phyloP scores from a whole-genome alignment of 2,888 invertebrate genomes.

The Cryptocheilus praepositus region DNA sequence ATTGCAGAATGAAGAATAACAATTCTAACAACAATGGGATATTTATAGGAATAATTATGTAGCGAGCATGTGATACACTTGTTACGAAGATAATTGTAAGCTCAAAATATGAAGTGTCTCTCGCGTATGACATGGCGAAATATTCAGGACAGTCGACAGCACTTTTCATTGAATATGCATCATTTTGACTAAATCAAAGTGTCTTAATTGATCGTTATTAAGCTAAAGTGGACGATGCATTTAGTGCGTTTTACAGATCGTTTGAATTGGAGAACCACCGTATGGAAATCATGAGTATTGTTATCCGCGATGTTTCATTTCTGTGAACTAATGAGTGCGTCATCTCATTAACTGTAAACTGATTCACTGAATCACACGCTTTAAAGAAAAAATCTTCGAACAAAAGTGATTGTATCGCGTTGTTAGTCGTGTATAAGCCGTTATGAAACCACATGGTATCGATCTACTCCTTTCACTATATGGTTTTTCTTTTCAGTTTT shows the following conservation, averaged over 20 bases:
- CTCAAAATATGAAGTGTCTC: neutral
- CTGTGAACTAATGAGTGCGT: no score
- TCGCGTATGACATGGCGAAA: neutral
- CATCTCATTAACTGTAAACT: no score
- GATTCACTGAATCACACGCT: no score
- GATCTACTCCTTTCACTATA: conserved; percentile 25
- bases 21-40: conserved; percentile 6
- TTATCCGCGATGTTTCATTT: no score
- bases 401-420: conserved; percentile 12
- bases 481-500: conserved; percentile 25
- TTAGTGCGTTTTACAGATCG: conserved; percentile 14
- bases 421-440: conserved; percentile 21
- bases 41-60: conserved; percentile 8
- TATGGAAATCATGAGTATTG: no score
- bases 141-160: neutral
- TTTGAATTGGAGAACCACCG: no score
- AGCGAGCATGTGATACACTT: conserved; percentile 15
- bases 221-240: conserved; percentile 27
- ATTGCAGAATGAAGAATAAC: conserved; percentile 10
- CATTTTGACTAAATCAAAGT: conserved; percentile 43
- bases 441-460: conserved; percentile 4
- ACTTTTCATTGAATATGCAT: conserved; percentile 15
- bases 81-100: neutral
- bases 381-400: conserved; percentile 10
- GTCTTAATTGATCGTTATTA: conserved; percentile 44